Evolutionary conservation across 2,888 invertebrate genomes (phyloP).

Genomic region (Apodemia hepburni): DNA sequence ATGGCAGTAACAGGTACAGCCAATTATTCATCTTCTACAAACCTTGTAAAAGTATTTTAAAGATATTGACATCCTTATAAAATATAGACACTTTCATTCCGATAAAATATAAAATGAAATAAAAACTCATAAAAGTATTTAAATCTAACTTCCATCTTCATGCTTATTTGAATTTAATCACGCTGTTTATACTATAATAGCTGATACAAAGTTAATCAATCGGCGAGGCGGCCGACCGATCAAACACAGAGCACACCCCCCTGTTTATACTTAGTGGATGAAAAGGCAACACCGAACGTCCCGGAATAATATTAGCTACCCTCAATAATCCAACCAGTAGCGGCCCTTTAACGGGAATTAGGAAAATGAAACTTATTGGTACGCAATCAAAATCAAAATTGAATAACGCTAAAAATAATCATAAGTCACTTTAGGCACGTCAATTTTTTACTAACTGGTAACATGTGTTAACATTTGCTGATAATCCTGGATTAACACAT

Average conservation of each 20-base stretch:
- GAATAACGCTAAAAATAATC: slow-evolving; percentile 25
- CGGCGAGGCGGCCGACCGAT: slow-evolving; percentile 60
- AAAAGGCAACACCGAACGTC: slow-evolving; percentile 79
- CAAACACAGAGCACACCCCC: slow-evolving; percentile 74
- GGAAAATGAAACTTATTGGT: slow-evolving; percentile 43
- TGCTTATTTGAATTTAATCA: slow-evolving; percentile 33
- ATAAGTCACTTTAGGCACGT: slow-evolving; percentile 39
- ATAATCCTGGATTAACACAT: slow-evolving; percentile 79
- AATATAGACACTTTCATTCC: too few relatives aligned
- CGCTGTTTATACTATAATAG: slow-evolving; percentile 41
- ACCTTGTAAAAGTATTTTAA: too few relatives aligned
- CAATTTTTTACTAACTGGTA: slow-evolving; percentile 75
- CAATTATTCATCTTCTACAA: too few relatives aligned
- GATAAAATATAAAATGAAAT: neutral
- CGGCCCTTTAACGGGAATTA: slow-evolving; percentile 40
- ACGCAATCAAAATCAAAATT: slow-evolving; percentile 42
- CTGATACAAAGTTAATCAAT: slow-evolving; percentile 71
- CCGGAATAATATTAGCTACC: slow-evolving; percentile 79
- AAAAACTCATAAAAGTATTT: neutral
- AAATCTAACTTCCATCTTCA: slow-evolving; percentile 17
- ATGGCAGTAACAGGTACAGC: too few relatives aligned
- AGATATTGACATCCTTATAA: too few relatives aligned
- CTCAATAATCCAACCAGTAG: slow-evolving; percentile 71
- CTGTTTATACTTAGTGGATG: slow-evolving; percentile 79
- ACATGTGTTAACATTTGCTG: slow-evolving; percentile 80